Percentiles rank a stretch among this genome's conserved stretches.
Evolutionary conservation across 30 jellyfish, hydroid and myxozoan species (phyloP).

Genomic region (Cassiopea andromeda): DNA sequence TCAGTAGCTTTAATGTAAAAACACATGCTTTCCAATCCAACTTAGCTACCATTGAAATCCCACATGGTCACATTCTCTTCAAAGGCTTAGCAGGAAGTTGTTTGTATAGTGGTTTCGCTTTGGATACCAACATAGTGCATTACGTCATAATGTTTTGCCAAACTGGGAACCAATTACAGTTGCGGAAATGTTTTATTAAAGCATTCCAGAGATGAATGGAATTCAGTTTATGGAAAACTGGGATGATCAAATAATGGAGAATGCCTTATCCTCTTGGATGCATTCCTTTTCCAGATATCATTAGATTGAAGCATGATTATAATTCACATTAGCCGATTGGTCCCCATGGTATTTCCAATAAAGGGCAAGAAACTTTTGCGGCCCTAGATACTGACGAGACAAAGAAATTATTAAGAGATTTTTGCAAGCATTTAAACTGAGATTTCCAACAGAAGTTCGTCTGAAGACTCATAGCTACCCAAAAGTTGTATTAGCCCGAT

Average conservation of each 20-base stretch:
- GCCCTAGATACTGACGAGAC: too few relatives aligned
- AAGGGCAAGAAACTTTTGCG: too few relatives aligned
- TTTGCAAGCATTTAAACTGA: too few relatives aligned
- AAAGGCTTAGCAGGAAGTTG: background rate
- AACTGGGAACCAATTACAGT: background rate
- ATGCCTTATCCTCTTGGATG: background rate
- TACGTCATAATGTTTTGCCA: background rate
- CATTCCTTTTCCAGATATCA: background rate
- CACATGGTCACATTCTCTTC: background rate
- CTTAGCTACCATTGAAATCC: background rate
- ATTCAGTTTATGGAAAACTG: background rate
- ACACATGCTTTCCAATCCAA: background rate
- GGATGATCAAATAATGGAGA: background rate
- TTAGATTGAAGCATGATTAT: background rate
- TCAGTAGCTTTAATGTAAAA: background rate
- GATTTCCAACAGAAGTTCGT: too few relatives aligned
- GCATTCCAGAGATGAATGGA: background rate
- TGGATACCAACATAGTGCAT: background rate
- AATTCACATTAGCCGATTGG: background rate
- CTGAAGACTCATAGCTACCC: too few relatives aligned
- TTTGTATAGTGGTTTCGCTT: background rate
- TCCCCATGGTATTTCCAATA: background rate
- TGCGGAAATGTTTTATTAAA: background rate
- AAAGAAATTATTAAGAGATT: too few relatives aligned
- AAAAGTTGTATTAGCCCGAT: too few relatives aligned